phyloP scores from a whole-genome alignment of 1,140 invertebrate genomes.

The Drosophila lacertosa region DNA sequence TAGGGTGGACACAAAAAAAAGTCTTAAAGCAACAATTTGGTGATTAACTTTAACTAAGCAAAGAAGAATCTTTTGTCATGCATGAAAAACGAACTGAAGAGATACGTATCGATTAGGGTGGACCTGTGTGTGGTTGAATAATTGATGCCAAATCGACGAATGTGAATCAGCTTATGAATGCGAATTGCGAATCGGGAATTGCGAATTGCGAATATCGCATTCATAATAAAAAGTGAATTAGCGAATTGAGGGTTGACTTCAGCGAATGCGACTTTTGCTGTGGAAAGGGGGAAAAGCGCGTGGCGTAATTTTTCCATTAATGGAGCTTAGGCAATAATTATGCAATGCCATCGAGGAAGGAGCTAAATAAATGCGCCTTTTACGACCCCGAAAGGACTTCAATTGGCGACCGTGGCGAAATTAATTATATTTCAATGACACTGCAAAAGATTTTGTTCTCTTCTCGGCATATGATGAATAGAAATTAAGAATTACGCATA shows the following conservation, averaged over 20 bases:
- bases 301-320: conserved; percentile 52
- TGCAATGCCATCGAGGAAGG: conserved; percentile 45
- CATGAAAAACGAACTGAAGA: too few relatives aligned
- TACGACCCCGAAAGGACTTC: conserved; percentile 58
- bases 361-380: conserved; percentile 55
- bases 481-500: conserved; percentile 52
- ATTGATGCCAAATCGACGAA: too few relatives aligned
- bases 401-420: conserved; percentile 50
- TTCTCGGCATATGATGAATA: conserved; percentile 65
- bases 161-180: conserved; percentile 7
- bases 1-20: too few relatives aligned
- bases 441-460: conserved; percentile 21
- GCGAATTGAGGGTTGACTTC: conserved; percentile 30
- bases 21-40: too few relatives aligned
- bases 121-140: too few relatives aligned
- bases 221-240: conserved; percentile 55
- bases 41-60: too few relatives aligned
- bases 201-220: too few relatives aligned
- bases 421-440: conserved; percentile 67
- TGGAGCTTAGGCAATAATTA: conserved; percentile 48
- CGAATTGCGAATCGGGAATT: too few relatives aligned
- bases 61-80: too few relatives aligned
- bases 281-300: too few relatives aligned
- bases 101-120: too few relatives aligned
- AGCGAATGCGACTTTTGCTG: too few relatives aligned